Evolutionary conservation across 2,113 vertebrate species (phyloP), one percentile per base, ranked within the genome.

Genomic region (Gopherus evgoodei): DNA sequence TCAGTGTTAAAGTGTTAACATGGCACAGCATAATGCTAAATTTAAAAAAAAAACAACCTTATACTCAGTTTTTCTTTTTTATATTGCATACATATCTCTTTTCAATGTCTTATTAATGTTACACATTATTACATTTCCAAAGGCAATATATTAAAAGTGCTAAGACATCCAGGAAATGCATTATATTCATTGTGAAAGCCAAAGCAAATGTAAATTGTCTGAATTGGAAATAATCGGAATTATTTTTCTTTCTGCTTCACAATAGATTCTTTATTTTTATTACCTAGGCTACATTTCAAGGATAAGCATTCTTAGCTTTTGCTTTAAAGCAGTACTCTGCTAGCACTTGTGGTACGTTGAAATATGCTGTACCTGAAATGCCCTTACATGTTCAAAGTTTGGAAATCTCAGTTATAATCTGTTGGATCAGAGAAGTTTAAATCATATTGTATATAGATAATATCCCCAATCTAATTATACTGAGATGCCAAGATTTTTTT

Each of bases 401-500:
- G 12, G 35, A 27, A 76, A 2, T 47, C 90, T 79, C 19, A 62
- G 6, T 78, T 94, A 84, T 72, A 59, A n/a, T 82, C 3, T 56
- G 19, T 14, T 86, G 59, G 27, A 47, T 14, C 69, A 13, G 2
- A 29, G 81, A 16, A 80, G 6, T 91, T 84, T 29, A 57, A 87
- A 90, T 89, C 24, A 81, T 86, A 3, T 84, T 52, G 11, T n/a
- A 38, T 56, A 12, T 25, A 76, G 49, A 75, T 53, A 62, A 31
- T 72, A 90, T n/a, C 76, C 8, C 2, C 52, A 84, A 75, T 81
- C n/a, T 11, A 89, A 6, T 17, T 17, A 75, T 56, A 0, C 57
- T 91, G 53, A 91, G 80, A 81, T 91, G 76, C 49, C 57, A 86
- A 81, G 75, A 86, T 69, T 91, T 69, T 24, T 42, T 78, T 54